These are phyloP conservation scores for Nemoura dubitans DNA, from an alignment of 2,888 invertebrate species.

Conservation along the genomic window DNA sequence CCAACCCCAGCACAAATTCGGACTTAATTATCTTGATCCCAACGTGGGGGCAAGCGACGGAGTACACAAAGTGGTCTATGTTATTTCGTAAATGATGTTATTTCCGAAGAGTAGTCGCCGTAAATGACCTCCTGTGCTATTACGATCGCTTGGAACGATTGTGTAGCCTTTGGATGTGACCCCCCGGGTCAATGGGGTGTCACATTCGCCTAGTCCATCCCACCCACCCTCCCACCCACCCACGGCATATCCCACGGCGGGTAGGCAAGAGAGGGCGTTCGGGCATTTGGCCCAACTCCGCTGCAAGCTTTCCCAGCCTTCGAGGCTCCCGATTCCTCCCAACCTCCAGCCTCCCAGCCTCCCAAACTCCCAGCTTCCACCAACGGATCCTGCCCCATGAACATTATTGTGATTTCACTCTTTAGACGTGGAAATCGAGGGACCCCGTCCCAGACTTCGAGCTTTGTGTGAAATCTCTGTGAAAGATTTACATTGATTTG, in stretches of 20 bases:
- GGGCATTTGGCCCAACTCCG: too few species aligned
- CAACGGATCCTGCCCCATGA: not conserved
- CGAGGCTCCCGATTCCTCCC: not conserved
- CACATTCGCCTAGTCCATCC: conserved; percentile 38
- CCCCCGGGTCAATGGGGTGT: conserved; percentile 50
- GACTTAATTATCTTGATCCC: not conserved
- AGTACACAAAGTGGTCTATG: conserved; percentile 20
- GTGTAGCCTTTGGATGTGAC: conserved; percentile 48
- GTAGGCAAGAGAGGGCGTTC: too few species aligned
- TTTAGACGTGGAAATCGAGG: not conserved
- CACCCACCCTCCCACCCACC: not conserved
- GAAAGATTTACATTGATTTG: conserved; percentile 3
- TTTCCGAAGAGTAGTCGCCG: conserved; percentile 19
- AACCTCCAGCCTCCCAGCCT: not conserved
- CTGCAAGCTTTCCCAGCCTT: too few species aligned
- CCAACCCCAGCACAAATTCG: too few species aligned
- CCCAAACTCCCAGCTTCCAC: not conserved
- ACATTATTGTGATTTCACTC: conserved; percentile 36
- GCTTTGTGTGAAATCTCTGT: not conserved
- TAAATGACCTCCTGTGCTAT: conserved; percentile 43
- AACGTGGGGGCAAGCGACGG: not conserved
- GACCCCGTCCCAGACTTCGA: not conserved
- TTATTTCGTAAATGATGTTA: conserved; percentile 8
- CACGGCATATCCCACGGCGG: too few species aligned
- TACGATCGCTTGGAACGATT: conserved; percentile 48